These are phyloP conservation scores for Procambarus virginalis DNA, from an alignment of 1,140 invertebrate species.

Conservation along the genomic window DNA sequence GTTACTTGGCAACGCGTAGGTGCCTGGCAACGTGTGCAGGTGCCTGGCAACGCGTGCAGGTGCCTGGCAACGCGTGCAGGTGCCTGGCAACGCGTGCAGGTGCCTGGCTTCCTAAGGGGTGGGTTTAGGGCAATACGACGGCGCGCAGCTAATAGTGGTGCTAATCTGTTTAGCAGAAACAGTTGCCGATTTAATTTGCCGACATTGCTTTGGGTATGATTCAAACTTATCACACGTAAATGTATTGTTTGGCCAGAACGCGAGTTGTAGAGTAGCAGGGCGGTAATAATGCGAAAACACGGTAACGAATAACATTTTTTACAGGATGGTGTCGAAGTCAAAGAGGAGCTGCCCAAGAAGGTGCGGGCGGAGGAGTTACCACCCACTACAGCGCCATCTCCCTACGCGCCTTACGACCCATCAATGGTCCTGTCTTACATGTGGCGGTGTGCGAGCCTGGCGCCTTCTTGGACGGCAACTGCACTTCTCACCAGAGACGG, in stretches of 20 bases:
- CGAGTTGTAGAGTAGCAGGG: not conserved
- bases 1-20: too few relatives aligned
- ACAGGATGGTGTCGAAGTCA: slow-evolving; percentile 59
- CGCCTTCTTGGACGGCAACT: slow-evolving; percentile 48
- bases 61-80: too few relatives aligned
- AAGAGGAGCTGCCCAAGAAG: slow-evolving; percentile 62
- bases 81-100: not conserved
- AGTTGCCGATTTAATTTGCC: too few relatives aligned
- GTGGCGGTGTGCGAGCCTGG: slow-evolving; percentile 30
- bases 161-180: too few relatives aligned
- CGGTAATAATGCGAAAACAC: not conserved
- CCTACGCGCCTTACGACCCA: slow-evolving; percentile 44
- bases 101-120: too few relatives aligned
- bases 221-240: too few relatives aligned
- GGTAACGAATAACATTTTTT: not conserved
- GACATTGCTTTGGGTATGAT: too few relatives aligned
- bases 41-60: too few relatives aligned
- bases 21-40: too few relatives aligned
- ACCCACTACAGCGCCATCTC: slow-evolving; percentile 6
- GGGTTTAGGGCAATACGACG: too few relatives aligned
- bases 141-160: too few relatives aligned
- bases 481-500: slow-evolving; percentile 48
- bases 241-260: too few relatives aligned
- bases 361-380: slow-evolving; percentile 53
- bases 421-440: slow-evolving; percentile 25